Conservation (phyloP, 2,113 vertebrate species). For the Paramormyrops kingsleyae region DNA sequence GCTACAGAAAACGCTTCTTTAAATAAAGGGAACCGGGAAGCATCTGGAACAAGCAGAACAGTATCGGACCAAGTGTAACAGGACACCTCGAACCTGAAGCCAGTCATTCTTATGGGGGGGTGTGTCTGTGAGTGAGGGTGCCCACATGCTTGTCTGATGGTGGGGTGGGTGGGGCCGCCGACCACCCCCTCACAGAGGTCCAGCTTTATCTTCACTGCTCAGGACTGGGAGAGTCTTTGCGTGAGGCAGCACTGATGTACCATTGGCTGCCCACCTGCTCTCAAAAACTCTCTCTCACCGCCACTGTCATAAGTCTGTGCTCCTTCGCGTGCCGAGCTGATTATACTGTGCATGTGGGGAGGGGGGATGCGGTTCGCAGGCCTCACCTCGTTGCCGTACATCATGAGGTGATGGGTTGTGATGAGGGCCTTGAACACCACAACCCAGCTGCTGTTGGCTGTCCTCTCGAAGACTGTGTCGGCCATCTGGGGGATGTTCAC, state of each 20-base stretch:
- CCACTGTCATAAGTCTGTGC: background rate
- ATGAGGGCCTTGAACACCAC: constrained; percentile 96
- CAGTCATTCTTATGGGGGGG: background rate
- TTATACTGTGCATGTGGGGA: background rate
- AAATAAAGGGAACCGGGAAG: background rate
- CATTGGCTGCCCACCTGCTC: background rate
- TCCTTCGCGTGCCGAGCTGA: background rate
- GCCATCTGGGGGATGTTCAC: constrained; percentile 85
- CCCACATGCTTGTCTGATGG: background rate
- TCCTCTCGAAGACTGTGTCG: constrained; percentile 80
- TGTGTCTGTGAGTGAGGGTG: background rate
- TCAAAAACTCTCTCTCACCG: background rate
- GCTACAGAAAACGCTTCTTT: background rate
- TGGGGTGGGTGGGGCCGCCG: background rate
- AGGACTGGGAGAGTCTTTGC: background rate
- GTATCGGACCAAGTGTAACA: background rate
- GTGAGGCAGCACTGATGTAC: background rate
- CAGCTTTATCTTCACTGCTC: background rate
- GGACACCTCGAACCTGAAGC: background rate
- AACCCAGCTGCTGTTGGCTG: constrained; percentile 88
- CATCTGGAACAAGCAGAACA: background rate
- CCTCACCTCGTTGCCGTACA: constrained; percentile 93
- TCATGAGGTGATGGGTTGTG: constrained; percentile 94
- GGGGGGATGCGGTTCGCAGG: background rate
- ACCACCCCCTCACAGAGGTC: background rate